Percentiles rank a stretch among this genome's conserved stretches.
Conservation (phyloP, 2,888 invertebrate genomes). For the Sphinx pinastri region DNA sequence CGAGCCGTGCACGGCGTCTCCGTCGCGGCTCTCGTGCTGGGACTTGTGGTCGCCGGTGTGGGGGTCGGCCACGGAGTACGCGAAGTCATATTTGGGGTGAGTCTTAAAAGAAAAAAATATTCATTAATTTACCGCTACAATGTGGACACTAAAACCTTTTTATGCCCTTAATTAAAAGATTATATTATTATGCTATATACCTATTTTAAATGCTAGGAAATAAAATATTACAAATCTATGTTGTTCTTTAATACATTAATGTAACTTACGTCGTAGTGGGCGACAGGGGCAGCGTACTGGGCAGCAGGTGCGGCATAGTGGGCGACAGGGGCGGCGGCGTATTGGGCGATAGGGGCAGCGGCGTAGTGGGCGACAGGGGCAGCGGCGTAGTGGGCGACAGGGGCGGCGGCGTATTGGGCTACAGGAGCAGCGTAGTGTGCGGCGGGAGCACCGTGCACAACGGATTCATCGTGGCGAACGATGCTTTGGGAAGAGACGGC, state of each 20-base stretch:
- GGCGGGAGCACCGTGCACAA: slow-evolving; percentile 38
- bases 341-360: slow-evolving; percentile 32
- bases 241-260: no score
- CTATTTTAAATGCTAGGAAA: no score
- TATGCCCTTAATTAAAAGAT: no score
- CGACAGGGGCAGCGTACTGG: slow-evolving; percentile 46
- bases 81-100: slow-evolving; percentile 73
- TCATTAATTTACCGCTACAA: background rate
- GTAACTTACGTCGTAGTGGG: slow-evolving; percentile 48
- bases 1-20: slow-evolving; percentile 83
- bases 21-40: slow-evolving; percentile 80
- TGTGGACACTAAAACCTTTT: background rate
- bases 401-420: slow-evolving; percentile 46
- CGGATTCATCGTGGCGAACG: slow-evolving; percentile 62
- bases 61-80: slow-evolving; percentile 81
- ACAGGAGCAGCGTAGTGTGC: slow-evolving; percentile 36
- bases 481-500: slow-evolving; percentile 69
- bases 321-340: slow-evolving; percentile 33
- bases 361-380: slow-evolving; percentile 41
- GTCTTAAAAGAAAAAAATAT: slow-evolving; percentile 47
- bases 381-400: slow-evolving; percentile 44
- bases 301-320: slow-evolving; percentile 43
- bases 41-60: slow-evolving; percentile 84
- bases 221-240: no score
- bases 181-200: no score